Evolutionary conservation across 1,140 invertebrate species (phyloP), one percentile per base, ranked within the genome.

Genomic region (Aphelenchoides besseyi): DNA sequence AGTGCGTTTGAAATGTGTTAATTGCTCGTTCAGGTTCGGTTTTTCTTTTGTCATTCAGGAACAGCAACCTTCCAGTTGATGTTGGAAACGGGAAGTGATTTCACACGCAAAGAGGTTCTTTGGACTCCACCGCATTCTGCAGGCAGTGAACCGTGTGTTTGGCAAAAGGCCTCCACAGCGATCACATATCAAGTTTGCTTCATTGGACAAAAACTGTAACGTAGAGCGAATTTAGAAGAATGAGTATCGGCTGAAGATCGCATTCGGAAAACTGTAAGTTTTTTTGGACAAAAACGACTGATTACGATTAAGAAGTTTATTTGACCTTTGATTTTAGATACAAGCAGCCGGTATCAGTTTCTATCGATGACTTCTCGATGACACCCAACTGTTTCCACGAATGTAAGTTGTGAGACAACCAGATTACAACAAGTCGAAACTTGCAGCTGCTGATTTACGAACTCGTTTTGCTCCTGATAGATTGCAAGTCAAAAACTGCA

Each of bases 51-150:
- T 35, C 62, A 77, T 29, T 68, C 69, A 26, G 78, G 76, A 16
- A 70, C 68, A 18, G 72, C 66, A n/a, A 79, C 79, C 3, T 78
- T 78, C 28, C 76, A 78, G 72, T 28, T 78, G 26, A 77, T 78
- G 18, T 26, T 78, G 18, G 72, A 66, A 26, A 48, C 28, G 16
- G 33, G 69, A 53, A 59, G 68, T 52, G 53, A 66, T 9, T 41
- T 53, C 18, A 30, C 63, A 23, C 52, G 80, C 9, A 62, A 76
- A 32, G 57, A 77, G 37, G 74, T 78, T 12, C 36, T 78, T 26
- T 78, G 76, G 76, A 67, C 76, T 12, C 76, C 76, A 37, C 78
- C 76, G 9, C 30, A 74, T 48, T 57, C 53, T 16, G 41, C 28
- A 8, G 28, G 9, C 5, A 35, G 35, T 3, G 77, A 72, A n/a